A percentile compares a stretch with the other conserved stretches of the same genome.
phyloP scores from a whole-genome alignment of 1,140 invertebrate species.

The Monochamus saltuarius region DNA sequence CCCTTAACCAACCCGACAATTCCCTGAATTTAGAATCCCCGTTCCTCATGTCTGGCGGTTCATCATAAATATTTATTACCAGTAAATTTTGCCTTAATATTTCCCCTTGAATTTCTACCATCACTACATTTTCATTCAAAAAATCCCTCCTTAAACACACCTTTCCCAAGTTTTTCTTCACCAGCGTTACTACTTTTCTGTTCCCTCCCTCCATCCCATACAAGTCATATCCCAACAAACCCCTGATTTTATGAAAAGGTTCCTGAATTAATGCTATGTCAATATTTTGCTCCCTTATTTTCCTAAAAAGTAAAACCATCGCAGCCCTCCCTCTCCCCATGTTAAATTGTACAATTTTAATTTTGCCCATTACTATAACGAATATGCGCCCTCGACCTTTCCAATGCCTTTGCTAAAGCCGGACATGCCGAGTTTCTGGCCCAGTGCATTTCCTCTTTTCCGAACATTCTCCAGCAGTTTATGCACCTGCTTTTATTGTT shows the following conservation, averaged over 20 bases:
- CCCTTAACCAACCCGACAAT: not conserved
- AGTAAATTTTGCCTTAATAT: not conserved
- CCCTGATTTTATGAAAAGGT: not conserved
- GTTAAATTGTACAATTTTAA: constrained; percentile 9
- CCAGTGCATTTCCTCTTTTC: no score
- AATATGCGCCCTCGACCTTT: no score
- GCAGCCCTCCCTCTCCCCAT: not conserved
- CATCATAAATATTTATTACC: constrained; percentile 3
- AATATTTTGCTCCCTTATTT: not conserved
- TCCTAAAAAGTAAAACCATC: not conserved
- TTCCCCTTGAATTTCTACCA: not conserved
- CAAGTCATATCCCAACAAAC: not conserved
- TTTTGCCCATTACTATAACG: no score
- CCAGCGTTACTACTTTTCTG: not conserved
- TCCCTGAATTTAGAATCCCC: not conserved
- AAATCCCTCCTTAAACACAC: not conserved
- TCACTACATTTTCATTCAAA: not conserved
- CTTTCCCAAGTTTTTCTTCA: not conserved
- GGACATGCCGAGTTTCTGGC: no score
- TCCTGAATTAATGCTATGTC: not conserved
- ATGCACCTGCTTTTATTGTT: no score
- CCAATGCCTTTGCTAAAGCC: no score
- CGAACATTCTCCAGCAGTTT: no score
- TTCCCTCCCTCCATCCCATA: not conserved
- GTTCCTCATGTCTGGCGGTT: not conserved